Percentiles rank a stretch among this genome's conserved stretches.
Evolutionary conservation across 2,113 vertebrate genomes (phyloP).

Genomic region (Dryoscopus gambensis): DNA sequence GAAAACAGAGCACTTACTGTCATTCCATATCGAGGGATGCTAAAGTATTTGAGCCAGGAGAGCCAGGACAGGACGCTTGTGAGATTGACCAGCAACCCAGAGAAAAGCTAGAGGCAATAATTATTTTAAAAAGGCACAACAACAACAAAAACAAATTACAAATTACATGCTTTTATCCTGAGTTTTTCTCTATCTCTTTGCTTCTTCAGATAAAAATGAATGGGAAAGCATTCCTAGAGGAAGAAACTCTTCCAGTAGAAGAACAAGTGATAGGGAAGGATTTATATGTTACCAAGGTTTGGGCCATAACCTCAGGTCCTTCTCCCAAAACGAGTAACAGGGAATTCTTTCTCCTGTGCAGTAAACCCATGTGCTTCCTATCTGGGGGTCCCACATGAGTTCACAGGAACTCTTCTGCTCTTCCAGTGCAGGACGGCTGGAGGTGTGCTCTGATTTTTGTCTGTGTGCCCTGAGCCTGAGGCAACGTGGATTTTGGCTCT

Average conservation of each 20-base stretch:
- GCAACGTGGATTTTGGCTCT: accelerated
- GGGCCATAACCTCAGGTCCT: background rate
- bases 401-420: background rate
- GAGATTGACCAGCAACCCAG: slow-evolving; percentile 87
- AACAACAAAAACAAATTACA: background rate
- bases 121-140: background rate
- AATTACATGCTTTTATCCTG: background rate
- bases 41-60: slow-evolving; percentile 87
- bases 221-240: background rate
- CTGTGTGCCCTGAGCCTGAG: background rate
- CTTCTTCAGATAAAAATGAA: background rate
- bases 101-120: slow-evolving; percentile 80
- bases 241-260: background rate
- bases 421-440: background rate
- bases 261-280: background rate
- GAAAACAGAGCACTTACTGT: slow-evolving; percentile 71
- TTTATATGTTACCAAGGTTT: background rate
- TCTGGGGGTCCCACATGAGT: background rate
- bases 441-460: background rate
- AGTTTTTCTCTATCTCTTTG: background rate
- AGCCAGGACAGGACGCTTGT: slow-evolving; percentile 78
- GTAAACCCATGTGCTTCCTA: accelerated
- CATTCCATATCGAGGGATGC: slow-evolving; percentile 86
- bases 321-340: accelerated
- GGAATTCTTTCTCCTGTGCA: background rate